These are phyloP conservation scores for Cyclura pinguis DNA, from an alignment of 2,797 vertebrate species.

Conservation along the genomic window DNA sequence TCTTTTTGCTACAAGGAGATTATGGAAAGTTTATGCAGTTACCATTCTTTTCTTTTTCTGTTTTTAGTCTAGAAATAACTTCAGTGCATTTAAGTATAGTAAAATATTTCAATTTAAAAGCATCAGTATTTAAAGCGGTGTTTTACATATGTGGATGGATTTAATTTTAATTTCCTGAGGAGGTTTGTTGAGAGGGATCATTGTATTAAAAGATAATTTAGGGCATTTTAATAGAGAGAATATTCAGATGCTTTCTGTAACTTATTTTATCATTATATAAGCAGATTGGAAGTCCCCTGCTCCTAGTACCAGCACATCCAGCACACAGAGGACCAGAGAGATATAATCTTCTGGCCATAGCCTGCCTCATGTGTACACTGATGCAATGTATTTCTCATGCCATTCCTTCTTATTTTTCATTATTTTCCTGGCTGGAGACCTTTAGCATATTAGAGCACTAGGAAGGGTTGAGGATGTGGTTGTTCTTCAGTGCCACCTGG, in stretches of 20 bases:
- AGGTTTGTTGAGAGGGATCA: no score
- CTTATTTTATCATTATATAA: not conserved
- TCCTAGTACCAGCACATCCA: not conserved
- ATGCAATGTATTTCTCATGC: not conserved
- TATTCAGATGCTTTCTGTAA: no score
- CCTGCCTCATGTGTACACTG: not conserved
- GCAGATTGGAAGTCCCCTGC: not conserved
- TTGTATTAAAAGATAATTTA: not conserved
- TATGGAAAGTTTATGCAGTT: slow-evolving; percentile 24
- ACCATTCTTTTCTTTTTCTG: not conserved
- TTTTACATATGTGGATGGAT: not conserved
- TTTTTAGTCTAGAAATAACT: not conserved
- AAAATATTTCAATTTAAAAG: not conserved
- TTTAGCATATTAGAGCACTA: not conserved
- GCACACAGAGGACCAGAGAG: not conserved
- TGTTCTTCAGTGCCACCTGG: not conserved
- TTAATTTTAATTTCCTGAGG: not conserved
- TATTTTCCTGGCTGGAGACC: not conserved
- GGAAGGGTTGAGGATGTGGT: no score
- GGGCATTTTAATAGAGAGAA: not conserved
- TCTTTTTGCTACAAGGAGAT: slow-evolving; percentile 40
- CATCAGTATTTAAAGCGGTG: not conserved
- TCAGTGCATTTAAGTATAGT: not conserved
- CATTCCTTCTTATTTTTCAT: not conserved
- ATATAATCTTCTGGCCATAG: not conserved